Evolutionary conservation across 2,113 vertebrate genomes (phyloP).

Genomic region (Tiliqua scincoides): DNA sequence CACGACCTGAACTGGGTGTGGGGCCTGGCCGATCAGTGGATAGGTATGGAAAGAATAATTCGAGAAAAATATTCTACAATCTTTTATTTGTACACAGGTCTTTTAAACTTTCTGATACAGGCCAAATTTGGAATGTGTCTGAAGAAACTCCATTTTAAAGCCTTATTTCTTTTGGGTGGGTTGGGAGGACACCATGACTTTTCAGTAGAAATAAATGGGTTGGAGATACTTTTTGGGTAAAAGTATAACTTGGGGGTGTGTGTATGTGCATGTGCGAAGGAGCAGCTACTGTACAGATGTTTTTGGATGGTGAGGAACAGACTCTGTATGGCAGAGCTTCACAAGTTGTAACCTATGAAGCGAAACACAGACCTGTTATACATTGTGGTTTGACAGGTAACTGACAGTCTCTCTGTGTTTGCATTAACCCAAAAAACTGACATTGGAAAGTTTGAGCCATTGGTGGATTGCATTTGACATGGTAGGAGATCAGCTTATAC

Average conservation of each 20-base stretch:
- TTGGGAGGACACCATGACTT: not conserved
- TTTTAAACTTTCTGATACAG: not conserved
- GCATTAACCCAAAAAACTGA: not conserved
- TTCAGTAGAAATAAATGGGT: not conserved
- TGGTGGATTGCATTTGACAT: not conserved
- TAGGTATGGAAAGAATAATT: conserved; percentile 78
- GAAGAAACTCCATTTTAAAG: too few relatives aligned
- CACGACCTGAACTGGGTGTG: conserved; percentile 94
- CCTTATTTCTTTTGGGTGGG: not conserved
- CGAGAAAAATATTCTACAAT: not conserved
- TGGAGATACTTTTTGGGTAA: not conserved
- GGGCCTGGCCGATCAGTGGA: conserved; percentile 97
- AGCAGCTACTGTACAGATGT: not conserved
- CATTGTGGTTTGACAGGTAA: not conserved
- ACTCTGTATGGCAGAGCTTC: not conserved
- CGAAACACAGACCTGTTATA: not conserved
- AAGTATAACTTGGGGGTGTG: not conserved
- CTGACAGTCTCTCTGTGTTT: not conserved
- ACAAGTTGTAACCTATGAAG: not conserved
- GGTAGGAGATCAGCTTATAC: not conserved
- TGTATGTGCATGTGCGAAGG: too few relatives aligned
- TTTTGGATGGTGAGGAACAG: not conserved
- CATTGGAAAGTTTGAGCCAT: too few relatives aligned
- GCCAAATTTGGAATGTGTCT: not conserved
- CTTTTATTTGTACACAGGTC: not conserved